Evolutionary conservation across 2,888 invertebrate species (phyloP).

Genomic region (Serripes groenlandicus): DNA sequence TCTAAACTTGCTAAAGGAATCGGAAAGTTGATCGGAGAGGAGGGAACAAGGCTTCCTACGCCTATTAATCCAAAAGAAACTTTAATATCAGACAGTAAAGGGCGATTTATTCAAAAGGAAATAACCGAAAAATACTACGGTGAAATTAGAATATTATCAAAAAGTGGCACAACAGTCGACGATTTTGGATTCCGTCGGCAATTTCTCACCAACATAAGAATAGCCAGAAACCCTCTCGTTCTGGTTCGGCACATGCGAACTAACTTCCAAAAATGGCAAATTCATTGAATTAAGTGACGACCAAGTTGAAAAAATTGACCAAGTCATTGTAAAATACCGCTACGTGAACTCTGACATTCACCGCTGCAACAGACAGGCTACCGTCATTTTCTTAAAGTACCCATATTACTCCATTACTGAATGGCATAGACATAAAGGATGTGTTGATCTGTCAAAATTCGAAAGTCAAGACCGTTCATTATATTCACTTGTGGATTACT

Average conservation of each 20-base stretch:
- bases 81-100: not conserved
- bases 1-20: no score
- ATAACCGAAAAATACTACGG: not conserved
- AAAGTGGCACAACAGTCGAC: not conserved
- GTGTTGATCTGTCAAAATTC: not conserved
- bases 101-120: not conserved
- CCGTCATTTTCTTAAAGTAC: not conserved
- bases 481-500: not conserved
- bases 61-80: no score
- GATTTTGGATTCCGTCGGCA: not conserved
- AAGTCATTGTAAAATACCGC: not conserved
- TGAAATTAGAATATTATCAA: not conserved
- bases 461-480: not conserved
- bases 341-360: not conserved
- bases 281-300: not conserved
- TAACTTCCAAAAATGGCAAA: not conserved
- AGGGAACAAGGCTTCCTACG: no score
- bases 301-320: not conserved
- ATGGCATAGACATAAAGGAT: not conserved
- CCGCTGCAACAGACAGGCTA: not conserved
- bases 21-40: no score
- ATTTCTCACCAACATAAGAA: not conserved
- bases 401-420: not conserved
- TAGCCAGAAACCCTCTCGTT: not conserved
- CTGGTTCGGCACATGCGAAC: not conserved